Percentiles rank a stretch among this genome's conserved stretches.
phyloP scores from a whole-genome alignment of 2,888 invertebrate species.

The Gnatocerus cornutus region DNA sequence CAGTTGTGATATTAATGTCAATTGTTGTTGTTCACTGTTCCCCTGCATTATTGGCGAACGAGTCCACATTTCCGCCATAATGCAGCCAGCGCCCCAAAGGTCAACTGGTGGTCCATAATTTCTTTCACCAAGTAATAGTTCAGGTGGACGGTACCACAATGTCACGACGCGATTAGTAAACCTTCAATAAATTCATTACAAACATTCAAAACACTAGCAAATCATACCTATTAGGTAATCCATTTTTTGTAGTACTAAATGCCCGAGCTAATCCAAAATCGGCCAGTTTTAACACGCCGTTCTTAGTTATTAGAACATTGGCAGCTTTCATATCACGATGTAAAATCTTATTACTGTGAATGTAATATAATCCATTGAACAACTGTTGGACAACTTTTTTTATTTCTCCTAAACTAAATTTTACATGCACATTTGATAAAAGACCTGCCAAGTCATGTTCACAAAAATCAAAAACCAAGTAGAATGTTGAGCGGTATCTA shows the following conservation, averaged over 20 bases:
- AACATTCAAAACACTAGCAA: not conserved
- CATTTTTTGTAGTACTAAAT: slow-evolving; percentile 90
- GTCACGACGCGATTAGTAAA: slow-evolving; percentile 99
- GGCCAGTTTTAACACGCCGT: slow-evolving; percentile 94
- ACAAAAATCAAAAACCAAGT: slow-evolving; percentile 98
- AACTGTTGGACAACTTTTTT: slow-evolving; percentile 94
- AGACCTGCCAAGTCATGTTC: slow-evolving; percentile 98
- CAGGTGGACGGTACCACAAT: slow-evolving; percentile 91
- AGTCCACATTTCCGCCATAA: slow-evolving; percentile 99
- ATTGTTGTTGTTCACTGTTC: slow-evolving; percentile 96
- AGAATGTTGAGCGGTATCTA: slow-evolving; percentile 90
- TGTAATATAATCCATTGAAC: slow-evolving; percentile 93
- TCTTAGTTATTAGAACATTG: slow-evolving; percentile 97
- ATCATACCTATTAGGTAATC: slow-evolving; percentile 80
- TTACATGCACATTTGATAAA: slow-evolving; percentile 94
- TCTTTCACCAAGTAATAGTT: slow-evolving; percentile 84
- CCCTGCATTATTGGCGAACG: slow-evolving; percentile 96
- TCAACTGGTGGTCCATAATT: slow-evolving; percentile 98
- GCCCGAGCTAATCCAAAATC: slow-evolving; percentile 98
- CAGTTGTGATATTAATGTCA: slow-evolving; percentile 94
- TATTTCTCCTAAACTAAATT: slow-evolving; percentile 96
- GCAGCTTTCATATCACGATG: slow-evolving; percentile 99
- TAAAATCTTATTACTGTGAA: slow-evolving; percentile 95
- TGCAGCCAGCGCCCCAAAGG: slow-evolving; percentile 98
- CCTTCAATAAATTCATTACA: slow-evolving; percentile 68